Conservation (phyloP, 1,140 invertebrate species). For the Ericerus pela region DNA sequence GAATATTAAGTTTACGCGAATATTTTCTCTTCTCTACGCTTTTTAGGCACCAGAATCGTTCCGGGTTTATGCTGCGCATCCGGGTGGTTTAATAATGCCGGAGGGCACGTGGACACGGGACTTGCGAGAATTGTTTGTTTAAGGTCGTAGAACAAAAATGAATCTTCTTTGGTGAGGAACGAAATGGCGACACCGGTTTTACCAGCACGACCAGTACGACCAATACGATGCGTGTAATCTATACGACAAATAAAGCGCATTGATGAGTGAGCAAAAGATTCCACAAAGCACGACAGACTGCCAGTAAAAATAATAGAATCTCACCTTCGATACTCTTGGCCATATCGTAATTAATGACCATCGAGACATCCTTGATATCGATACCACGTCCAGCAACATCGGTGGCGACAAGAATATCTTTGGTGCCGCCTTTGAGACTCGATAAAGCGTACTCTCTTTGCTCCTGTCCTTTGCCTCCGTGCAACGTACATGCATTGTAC, state of each 20-base stretch:
- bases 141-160: constrained; percentile 87
- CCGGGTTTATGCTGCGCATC: constrained; percentile 97
- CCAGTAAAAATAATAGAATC: constrained; percentile 12
- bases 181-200: constrained; percentile 92
- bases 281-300: neutral
- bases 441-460: constrained; percentile 96
- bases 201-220: constrained; percentile 94
- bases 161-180: constrained; percentile 95
- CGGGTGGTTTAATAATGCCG: constrained; percentile 93
- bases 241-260: constrained; percentile 28
- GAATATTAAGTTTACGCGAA: too few relatives aligned
- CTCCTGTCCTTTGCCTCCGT: constrained; percentile 99
- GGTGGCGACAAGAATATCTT: constrained; percentile 98
- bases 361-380: constrained; percentile 96
- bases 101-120: constrained; percentile 89
- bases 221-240: constrained; percentile 99
- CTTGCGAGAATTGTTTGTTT: constrained; percentile 81
- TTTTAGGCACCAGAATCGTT: constrained; percentile 81
- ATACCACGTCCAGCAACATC: constrained; percentile 99
- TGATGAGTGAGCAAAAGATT: constrained; percentile 7
- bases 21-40: constrained; percentile 86
- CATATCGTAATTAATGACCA: constrained; percentile 99
- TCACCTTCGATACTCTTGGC: constrained; percentile 90
- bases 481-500: constrained; percentile 90
- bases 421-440: constrained; percentile 81